Base-by-base conservation (phyloP, 2,113 vertebrate species). In the Psophia crepitans region DNA sequence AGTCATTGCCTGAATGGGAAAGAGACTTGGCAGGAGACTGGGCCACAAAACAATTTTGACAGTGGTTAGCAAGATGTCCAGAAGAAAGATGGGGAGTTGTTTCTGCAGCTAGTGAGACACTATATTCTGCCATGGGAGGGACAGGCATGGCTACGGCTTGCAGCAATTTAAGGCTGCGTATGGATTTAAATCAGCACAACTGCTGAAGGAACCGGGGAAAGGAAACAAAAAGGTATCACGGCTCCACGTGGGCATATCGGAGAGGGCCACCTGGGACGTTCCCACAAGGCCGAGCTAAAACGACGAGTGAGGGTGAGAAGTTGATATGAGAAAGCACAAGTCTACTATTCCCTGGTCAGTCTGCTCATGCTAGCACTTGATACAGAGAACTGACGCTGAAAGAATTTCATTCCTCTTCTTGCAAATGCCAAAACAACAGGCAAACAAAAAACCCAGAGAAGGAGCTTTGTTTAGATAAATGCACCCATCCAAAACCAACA, bases 31-130 rank as follows among this genome's bases (percentile, higher is more conserved):
- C 84, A 91, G 70, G 44, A 94, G 39, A 51, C 19, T 30, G 9
- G 30, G 65, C 9, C 44, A 64, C 87, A 83, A 87, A 96, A 28
- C 74, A 83, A 8, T 89, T 94, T 49, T 89, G 81, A 76, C 61
- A 70, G 41, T 54, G 28, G 32, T 86, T 91, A 88, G 82, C 78
- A 80, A 95, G 85, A 69, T 80, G 85, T 90, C 90, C 70, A 73
- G 63, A 93, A 88, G 87, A 96, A 93, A 85, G 54, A 94, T 35
- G 64, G 37, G 12, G 26, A 80, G 30, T 66, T 94, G 44, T 90
- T 96, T 90, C 71, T 92, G 71, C 60, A 88, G 79, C 44, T 73
- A 84, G 44, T 43, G 46, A 93, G 33, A 74, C 61, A 46, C 58
- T 90, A 66, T 66, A 44, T 88, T 66, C 54, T 90, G 54, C 58